Evolutionary conservation across 2,888 invertebrate species (phyloP).

Genomic region (Marronus borbonicus): DNA sequence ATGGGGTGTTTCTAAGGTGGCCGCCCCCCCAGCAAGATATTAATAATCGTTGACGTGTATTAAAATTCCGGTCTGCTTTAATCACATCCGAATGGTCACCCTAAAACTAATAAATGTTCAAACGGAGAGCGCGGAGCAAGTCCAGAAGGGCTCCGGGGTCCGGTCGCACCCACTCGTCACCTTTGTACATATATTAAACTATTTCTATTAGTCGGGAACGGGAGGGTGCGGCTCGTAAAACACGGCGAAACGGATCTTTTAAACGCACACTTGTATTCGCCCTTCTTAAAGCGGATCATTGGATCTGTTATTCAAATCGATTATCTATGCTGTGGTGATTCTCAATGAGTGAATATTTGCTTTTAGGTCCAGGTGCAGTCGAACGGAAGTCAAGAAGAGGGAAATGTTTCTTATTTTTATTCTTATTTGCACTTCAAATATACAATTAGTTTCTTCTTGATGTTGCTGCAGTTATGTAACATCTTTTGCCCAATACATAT

Average conservation of each 20-base stretch:
- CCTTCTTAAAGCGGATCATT: constrained; percentile 37
- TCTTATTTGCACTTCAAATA: too few species aligned
- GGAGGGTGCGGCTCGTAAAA: constrained; percentile 37
- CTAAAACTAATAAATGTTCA: constrained; percentile 68
- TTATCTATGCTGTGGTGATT: constrained; percentile 37
- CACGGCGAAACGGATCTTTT: constrained; percentile 30
- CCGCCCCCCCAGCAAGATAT: constrained; percentile 57
- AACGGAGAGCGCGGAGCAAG: constrained; percentile 56
- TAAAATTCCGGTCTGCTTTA: constrained; percentile 67
- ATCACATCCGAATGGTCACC: constrained; percentile 69
- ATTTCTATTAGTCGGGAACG: constrained; percentile 39
- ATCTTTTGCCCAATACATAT: too few species aligned
- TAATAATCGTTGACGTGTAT: constrained; percentile 68
- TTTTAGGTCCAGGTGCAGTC: constrained; percentile 27
- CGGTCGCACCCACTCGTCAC: constrained; percentile 46
- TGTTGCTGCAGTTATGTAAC: too few species aligned
- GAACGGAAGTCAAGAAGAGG: too few species aligned
- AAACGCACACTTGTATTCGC: constrained; percentile 8
- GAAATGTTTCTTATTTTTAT: too few species aligned
- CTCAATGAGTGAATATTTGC: constrained; percentile 29
- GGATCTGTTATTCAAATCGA: constrained; percentile 41
- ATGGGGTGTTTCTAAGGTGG: constrained; percentile 50
- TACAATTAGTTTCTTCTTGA: too few species aligned
- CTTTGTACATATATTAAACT: constrained; percentile 51
- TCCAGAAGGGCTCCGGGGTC: constrained; percentile 35